Base-by-base conservation (phyloP, 2,888 invertebrate species). In the Lampropteryx suffumata region DNA sequence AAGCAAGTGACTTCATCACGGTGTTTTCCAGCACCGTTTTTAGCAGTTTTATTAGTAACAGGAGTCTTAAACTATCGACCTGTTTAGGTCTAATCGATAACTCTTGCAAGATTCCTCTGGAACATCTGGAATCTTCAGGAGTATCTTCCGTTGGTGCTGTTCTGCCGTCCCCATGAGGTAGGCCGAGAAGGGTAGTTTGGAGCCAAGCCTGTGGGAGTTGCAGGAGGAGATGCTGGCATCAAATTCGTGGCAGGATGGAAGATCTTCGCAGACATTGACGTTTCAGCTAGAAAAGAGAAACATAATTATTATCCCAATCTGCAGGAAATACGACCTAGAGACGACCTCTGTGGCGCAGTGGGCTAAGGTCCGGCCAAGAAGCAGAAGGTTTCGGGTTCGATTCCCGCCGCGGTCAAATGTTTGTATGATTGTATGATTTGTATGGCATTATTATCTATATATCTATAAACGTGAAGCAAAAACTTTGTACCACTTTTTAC, bases 191-290 rank as follows among this genome's bases (percentile, higher is more conserved):
- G 70, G 57, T 78, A 84, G 0, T 53, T 44, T 0, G 83, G 76
- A 0, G 75, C 68, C 1, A 71, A 37, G 1, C 78, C 82, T 0
- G 79, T 82, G 0, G 82, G 88, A 0, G 84, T 79, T 4, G 56
- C 63, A 0, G 84, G 86, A 0, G 80, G 85, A 0, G 80, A 73
- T 0, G 76, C 69, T 0, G 89, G 90, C 72, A 86, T 65, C 10
- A 88, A 72, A 48, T 90, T 90, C 0, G 89, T 87, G 0, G 90
- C 89, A n/a, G 76, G 87, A 1, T 88, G 88, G 73, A 82, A 90
- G 2, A 89, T 83, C 27, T 61, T 76, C 0, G 90, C 90, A 4
- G 82, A 78, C 75, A 84, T 76, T 7, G 73, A 42, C 59, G 76
- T 73, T 7, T 73, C 82, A 55, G 64, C 89, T 90, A 80, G 3